Base-by-base conservation (phyloP, 2,888 invertebrate species). In the Hemicrepidius hirtus region DNA sequence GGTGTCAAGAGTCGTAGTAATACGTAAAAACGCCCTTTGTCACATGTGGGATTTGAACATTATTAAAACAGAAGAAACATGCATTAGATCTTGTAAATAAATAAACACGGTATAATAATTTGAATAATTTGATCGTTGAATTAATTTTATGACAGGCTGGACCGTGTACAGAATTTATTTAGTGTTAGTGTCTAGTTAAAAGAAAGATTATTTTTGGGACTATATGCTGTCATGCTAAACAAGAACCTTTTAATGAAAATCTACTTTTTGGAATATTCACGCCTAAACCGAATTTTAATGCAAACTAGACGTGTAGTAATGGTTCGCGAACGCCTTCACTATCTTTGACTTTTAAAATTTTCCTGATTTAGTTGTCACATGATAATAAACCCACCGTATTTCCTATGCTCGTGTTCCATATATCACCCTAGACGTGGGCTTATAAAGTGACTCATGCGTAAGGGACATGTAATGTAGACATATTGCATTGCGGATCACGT, bases 371-470 rank as follows among this genome's bases (percentile, higher is more conserved):
- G 46, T 37, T 40, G 57, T 57, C 40, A 20, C 57, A 40, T 57
- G 18, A 37, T 37, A 57, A 37, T 57, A 57, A 57, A 57, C 57
- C 13, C 37, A 57, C 10, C 57, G 57, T 20, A 40, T 40, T 32
- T 57, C 20, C 57, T 16, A 57, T 35, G 37, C 20, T 57, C 37
- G 20, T 57, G 57, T 57, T 20, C 57, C 37, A 57, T 57, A 57
- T 35, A 57, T 57, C 82, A 82, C 77, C 57, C 81, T 82, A 80
- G 82, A 80, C 79, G 79, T 79, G 78, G 80, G 80, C 77, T 82
- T 80, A 81, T 81, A 80, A 81, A 81, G 80, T 83, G 83, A 83
- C 78, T 83, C 83, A 83, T 82, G 82, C 82, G 82, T 83, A 80
- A 83, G 82, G 83, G 82, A 80, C 77, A 78, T 76, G 71, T 79